Evolutionary conservation across 1,140 invertebrate genomes (phyloP).

Genomic region (Solenopsis invicta): DNA sequence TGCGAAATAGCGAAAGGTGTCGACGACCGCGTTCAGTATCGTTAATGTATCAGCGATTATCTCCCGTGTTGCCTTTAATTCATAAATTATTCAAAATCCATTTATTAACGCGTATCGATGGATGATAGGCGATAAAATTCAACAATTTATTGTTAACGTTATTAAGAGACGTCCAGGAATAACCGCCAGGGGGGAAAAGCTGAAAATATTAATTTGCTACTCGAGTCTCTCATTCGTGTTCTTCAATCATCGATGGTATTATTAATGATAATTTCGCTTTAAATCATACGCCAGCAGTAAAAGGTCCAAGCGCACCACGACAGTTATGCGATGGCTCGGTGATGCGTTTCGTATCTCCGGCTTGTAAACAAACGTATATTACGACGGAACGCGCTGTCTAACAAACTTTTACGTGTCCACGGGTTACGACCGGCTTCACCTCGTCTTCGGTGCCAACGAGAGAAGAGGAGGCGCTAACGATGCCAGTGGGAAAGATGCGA

Average conservation of each 20-base stretch:
- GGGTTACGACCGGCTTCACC: conserved; percentile 66
- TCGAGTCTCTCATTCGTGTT: background rate
- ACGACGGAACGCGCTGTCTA: conserved; percentile 47
- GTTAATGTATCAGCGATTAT: background rate
- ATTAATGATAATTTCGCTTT: conserved; percentile 57
- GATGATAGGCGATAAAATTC: conserved; percentile 22
- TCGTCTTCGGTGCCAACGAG: conserved; percentile 59
- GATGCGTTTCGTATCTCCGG: conserved; percentile 43
- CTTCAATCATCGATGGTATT: conserved; percentile 30
- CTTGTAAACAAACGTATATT: conserved; percentile 64
- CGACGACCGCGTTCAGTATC: conserved; percentile 29
- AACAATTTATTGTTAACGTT: background rate
- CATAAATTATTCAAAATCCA: background rate
- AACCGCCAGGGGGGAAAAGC: background rate
- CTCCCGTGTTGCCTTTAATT: background rate
- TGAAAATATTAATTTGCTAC: conserved; percentile 20
- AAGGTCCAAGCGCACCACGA: conserved; percentile 11
- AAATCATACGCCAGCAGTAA: conserved; percentile 41
- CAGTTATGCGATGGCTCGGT: conserved; percentile 48
- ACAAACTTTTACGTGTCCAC: conserved; percentile 63
- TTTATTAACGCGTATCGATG: background rate
- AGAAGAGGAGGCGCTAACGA: conserved; percentile 71
- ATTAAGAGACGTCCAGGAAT: background rate
- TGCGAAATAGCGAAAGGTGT: conserved; percentile 31
- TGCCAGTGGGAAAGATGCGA: conserved; percentile 75